Percentiles rank a stretch among this genome's conserved stretches.
Evolutionary conservation across 2,113 vertebrate genomes (phyloP).

Genomic region (Rattus norvegicus): DNA sequence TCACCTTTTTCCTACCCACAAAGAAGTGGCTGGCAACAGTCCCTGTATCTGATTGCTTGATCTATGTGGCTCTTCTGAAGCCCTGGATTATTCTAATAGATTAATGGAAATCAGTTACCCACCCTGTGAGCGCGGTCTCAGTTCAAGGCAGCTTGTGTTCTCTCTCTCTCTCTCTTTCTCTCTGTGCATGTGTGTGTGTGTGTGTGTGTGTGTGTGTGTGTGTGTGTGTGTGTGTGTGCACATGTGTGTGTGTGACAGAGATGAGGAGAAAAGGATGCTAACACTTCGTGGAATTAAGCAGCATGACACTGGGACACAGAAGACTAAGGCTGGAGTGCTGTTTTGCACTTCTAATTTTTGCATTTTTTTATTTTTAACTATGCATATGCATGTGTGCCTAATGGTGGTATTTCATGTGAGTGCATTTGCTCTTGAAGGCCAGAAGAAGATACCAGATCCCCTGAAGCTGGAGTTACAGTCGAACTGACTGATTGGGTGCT

Average conservation of each 20-base stretch:
- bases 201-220: neutral
- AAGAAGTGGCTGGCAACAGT: neutral
- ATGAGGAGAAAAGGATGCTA: neutral
- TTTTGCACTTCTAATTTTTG: neutral
- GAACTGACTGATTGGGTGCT: neutral
- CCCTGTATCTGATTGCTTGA: neutral
- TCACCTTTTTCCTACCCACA: constrained; percentile 39
- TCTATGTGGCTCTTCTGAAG: neutral
- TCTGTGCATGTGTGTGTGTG: neutral
- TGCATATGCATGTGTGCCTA: neutral
- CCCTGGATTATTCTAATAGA: neutral
- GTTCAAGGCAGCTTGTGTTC: neutral
- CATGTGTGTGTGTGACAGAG: no score
- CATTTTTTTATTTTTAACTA: neutral
- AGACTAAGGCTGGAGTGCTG: neutral
- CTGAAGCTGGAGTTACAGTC: neutral
- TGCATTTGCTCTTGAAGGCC: neutral
- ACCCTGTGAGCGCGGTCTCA: neutral
- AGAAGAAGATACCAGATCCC: neutral
- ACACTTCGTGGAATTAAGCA: neutral
- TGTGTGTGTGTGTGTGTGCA: neutral
- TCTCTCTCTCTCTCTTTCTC: neutral
- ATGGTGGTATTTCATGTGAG: neutral
- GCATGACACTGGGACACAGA: neutral
- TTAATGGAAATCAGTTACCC: neutral